phyloP scores from a whole-genome alignment of 30 jellyfish, hydroid and myxozoan species.

The Aurelia coerulea region DNA sequence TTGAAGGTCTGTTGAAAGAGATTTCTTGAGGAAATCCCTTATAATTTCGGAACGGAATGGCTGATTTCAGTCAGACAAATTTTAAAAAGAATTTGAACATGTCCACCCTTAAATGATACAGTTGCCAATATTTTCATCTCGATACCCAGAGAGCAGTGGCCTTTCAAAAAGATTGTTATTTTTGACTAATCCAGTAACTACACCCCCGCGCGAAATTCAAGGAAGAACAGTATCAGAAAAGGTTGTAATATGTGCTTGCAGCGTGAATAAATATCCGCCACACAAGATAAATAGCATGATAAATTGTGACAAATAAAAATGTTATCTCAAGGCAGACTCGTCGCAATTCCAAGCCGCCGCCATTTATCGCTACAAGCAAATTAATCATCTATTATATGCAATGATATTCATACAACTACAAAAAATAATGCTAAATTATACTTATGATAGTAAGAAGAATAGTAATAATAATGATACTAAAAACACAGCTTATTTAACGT shows the following conservation, averaged over 20 bases:
- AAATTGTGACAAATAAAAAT: constrained; percentile 46
- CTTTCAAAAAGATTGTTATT: no score
- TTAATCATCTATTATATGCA: constrained; percentile 38
- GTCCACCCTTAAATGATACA: no score
- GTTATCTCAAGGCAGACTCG: constrained; percentile 47
- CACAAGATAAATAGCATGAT: constrained; percentile 67
- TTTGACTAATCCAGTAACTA: no score
- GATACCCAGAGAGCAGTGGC: no score
- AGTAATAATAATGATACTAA: background rate
- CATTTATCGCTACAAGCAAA: constrained; percentile 31
- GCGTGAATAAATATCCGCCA: constrained; percentile 73
- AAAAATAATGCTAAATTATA: constrained; percentile 15
- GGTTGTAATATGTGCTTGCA: constrained; percentile 4
- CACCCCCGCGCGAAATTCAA: no score
- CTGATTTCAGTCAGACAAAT: no score
- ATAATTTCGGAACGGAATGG: no score
- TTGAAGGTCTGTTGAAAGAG: no score
- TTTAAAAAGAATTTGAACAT: no score
- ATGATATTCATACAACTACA: constrained; percentile 64
- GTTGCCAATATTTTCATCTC: no score
- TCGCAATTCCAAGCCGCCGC: constrained; percentile 47
- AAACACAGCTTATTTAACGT: constrained; percentile 67
- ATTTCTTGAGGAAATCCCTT: no score
- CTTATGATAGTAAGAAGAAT: background rate
- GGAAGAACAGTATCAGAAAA: constrained; percentile 15